Conservation (phyloP, 2,797 vertebrate genomes). For the Crocodylus rhombifer region DNA sequence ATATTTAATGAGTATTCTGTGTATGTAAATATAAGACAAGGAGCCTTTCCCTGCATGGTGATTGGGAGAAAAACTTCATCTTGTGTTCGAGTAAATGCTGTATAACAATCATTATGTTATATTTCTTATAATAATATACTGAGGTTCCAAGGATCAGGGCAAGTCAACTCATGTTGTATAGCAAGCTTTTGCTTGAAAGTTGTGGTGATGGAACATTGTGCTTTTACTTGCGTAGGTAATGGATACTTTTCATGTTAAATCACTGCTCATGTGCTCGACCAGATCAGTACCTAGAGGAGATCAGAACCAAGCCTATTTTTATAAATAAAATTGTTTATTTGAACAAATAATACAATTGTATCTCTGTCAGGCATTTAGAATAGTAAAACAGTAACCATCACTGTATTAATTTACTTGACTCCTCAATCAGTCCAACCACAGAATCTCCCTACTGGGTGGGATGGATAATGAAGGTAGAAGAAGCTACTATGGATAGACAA, state of each 20-base stretch:
- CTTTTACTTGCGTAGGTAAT: not conserved
- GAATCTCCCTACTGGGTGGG: not conserved
- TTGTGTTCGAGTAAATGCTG: too few species aligned
- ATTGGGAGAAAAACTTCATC: too few species aligned
- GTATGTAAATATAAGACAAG: too few species aligned
- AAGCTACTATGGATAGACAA: constrained; percentile 50
- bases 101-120: too few species aligned
- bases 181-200: not conserved
- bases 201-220: not conserved
- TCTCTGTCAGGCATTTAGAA: not conserved
- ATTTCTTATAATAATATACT: not conserved
- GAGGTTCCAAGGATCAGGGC: not conserved
- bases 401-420: not conserved
- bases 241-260: too few species aligned
- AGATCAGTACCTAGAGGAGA: not conserved
- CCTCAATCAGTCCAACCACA: constrained; percentile 26
- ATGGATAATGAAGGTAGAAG: constrained; percentile 60
- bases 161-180: not conserved
- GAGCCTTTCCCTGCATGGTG: too few species aligned
- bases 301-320: not conserved
- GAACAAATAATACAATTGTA: not conserved
- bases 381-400: constrained; percentile 8
- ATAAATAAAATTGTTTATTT: not conserved
- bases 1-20: too few species aligned
- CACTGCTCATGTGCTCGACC: not conserved